Percentiles rank a stretch among this genome's conserved stretches.
phyloP scores from a whole-genome alignment of 2,797 vertebrate species.

The Neostethus bicornis region DNA sequence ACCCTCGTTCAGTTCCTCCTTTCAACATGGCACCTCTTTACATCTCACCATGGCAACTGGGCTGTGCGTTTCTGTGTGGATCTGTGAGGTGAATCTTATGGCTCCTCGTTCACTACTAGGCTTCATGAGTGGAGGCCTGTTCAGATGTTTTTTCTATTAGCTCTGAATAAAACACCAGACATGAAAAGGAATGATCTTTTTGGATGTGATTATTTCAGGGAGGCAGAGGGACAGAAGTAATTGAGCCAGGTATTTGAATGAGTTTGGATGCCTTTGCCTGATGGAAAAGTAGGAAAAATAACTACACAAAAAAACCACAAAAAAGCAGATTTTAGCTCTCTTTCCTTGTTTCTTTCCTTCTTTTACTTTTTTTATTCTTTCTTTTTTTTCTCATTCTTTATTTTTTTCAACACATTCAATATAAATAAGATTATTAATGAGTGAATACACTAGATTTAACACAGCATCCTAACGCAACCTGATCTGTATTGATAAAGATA shows the following conservation, averaged over 20 bases:
- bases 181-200: slow-evolving; percentile 55
- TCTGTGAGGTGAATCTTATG: slow-evolving; percentile 59
- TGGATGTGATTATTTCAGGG: slow-evolving; percentile 43
- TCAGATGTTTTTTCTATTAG: slow-evolving; percentile 68
- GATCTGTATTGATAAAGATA: too few species aligned
- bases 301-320: slow-evolving; percentile 15
- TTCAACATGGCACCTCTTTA: slow-evolving; percentile 79
- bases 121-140: slow-evolving; percentile 71
- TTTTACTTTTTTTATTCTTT: slow-evolving; percentile 3
- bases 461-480: too few species aligned
- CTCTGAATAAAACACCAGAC: slow-evolving; percentile 64
- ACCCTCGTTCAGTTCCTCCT: slow-evolving; percentile 60
- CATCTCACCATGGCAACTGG: slow-evolving; percentile 80
- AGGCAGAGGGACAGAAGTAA: slow-evolving; percentile 40
- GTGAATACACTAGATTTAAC: neutral
- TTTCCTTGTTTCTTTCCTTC: slow-evolving; percentile 3
- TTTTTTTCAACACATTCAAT: neutral
- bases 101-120: slow-evolving; percentile 54
- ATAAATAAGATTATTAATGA: neutral
- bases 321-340: too few species aligned
- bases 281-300: slow-evolving; percentile 46
- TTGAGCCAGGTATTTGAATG: slow-evolving; percentile 39
- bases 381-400: slow-evolving; percentile 3
- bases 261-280: slow-evolving; percentile 35
- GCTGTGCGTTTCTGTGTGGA: slow-evolving; percentile 29